phyloP scores from a whole-genome alignment of 1,140 invertebrate species.

The Drosophila busckii region DNA sequence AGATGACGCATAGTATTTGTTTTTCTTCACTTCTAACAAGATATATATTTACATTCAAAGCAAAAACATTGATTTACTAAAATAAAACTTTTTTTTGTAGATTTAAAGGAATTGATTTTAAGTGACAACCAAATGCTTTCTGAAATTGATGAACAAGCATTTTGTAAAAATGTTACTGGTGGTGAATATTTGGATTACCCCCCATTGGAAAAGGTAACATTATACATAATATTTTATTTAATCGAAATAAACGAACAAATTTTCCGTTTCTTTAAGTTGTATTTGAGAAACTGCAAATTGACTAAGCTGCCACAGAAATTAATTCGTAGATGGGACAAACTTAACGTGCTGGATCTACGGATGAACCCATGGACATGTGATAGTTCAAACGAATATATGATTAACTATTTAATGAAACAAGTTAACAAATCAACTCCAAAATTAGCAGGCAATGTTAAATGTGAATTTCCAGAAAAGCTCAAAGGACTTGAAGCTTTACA shows the following conservation, averaged over 20 bases:
- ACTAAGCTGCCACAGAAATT: conserved; percentile 82
- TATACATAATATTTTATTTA: neutral
- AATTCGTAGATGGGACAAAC: conserved; percentile 83
- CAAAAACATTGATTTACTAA: no score
- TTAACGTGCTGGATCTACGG: conserved; percentile 83
- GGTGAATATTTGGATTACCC: conserved; percentile 51
- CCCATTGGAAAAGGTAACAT: conserved; percentile 57
- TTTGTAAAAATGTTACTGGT: conserved; percentile 73
- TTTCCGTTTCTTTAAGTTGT: conserved; percentile 79
- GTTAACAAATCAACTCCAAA: conserved; percentile 55
- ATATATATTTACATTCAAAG: no score
- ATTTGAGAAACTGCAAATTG: conserved; percentile 85
- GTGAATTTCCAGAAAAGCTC: conserved; percentile 82
- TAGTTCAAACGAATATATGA: conserved; percentile 86
- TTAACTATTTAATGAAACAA: conserved; percentile 81
- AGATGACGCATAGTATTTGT: no score
- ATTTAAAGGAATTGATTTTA: conserved; percentile 52
- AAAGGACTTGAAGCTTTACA: conserved; percentile 81
- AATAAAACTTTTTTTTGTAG: conserved; percentile 26
- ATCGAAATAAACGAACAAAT: neutral
- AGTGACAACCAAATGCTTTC: conserved; percentile 81
- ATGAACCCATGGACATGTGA: conserved; percentile 88
- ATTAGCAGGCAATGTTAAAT: conserved; percentile 77
- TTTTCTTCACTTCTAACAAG: no score
- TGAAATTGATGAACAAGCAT: conserved; percentile 81